These are phyloP conservation scores for Seladonia tumulorum DNA, from an alignment of 2,888 invertebrate species.

Conservation along the genomic window DNA sequence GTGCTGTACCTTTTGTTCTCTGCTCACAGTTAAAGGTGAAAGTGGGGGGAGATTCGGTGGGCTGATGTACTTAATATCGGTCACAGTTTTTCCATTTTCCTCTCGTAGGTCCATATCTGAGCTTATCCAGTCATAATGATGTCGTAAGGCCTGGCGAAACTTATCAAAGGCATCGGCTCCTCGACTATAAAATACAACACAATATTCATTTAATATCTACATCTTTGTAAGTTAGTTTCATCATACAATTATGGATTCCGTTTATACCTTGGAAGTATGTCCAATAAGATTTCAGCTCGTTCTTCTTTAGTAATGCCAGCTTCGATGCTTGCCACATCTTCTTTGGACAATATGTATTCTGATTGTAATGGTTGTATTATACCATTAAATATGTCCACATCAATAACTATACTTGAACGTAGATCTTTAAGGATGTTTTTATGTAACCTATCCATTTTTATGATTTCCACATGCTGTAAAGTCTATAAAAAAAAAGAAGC, in stretches of 20 bases:
- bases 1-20: constrained; percentile 76
- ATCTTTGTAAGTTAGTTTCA: background rate
- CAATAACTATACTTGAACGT: constrained; percentile 71
- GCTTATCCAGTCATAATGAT: constrained; percentile 87
- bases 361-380: constrained; percentile 73
- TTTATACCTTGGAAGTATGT: constrained; percentile 78
- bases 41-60: constrained; percentile 77
- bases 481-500: constrained; percentile 18
- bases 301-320: constrained; percentile 65
- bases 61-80: constrained; percentile 50
- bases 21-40: constrained; percentile 77
- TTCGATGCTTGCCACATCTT: constrained; percentile 74
- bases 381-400: constrained; percentile 79
- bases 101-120: constrained; percentile 83
- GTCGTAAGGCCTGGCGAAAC: constrained; percentile 86
- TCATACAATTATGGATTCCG: background rate
- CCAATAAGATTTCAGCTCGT: constrained; percentile 74
- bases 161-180: constrained; percentile 84
- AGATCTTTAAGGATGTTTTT: constrained; percentile 72
- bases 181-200: constrained; percentile 64
- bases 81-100: constrained; percentile 48
- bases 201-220: background rate
- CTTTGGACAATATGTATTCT: constrained; percentile 74
- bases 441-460: constrained; percentile 76
- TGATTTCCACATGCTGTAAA: background rate